Evolutionary conservation across 2,113 vertebrate genomes (phyloP), one percentile per base, ranked within the genome.

Genomic region (Oenanthe oenanthe): DNA sequence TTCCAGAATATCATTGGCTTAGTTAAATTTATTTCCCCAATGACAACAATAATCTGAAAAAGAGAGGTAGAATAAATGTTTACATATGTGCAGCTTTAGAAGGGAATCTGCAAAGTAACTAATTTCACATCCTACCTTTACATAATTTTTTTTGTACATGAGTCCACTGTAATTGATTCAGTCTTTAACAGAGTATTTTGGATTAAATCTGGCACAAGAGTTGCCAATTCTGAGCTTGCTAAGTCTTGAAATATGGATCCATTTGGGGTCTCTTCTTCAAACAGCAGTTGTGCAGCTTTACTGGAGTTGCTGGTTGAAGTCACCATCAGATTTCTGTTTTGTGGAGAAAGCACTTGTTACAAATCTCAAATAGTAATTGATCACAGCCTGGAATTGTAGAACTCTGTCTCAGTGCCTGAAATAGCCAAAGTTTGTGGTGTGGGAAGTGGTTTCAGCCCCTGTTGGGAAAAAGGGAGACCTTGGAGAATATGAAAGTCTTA

Each of bases 381-480:
- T 95, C 67, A 3, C 73, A 95, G 92, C 29, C 86, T 78, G 67
- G 66, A 92, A 96, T 28, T 96, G 38, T 62, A 78, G 85, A 88
- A 89, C 24, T 83, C 81, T 95, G n/a, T 92, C 74, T 91, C 54
- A 85, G 85, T 25, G 65, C 68, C 79, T 91, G 71, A 94, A 94
- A 97, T 94, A 96, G 97, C 97, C 93, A 92, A 92, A 78, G 88
- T 95, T 97, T 93, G 67, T 67, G 88, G 77, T 85, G 26, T 65
- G 85, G 88, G 96, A 85, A 98, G 97, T 86, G 62, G 77, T 98
- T 98, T 97, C 95, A 92, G 60, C 58, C 76, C 92, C 91, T 95
- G 93, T 98, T 34, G 94, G 95, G 97, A 96, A 92, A 95, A 96
- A 86, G 58, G 61, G 62, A 94, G 85, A 97, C 96, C 96, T 96